Base-by-base conservation (phyloP, 2,113 vertebrate genomes). In the Entosphenus tridentatus region DNA sequence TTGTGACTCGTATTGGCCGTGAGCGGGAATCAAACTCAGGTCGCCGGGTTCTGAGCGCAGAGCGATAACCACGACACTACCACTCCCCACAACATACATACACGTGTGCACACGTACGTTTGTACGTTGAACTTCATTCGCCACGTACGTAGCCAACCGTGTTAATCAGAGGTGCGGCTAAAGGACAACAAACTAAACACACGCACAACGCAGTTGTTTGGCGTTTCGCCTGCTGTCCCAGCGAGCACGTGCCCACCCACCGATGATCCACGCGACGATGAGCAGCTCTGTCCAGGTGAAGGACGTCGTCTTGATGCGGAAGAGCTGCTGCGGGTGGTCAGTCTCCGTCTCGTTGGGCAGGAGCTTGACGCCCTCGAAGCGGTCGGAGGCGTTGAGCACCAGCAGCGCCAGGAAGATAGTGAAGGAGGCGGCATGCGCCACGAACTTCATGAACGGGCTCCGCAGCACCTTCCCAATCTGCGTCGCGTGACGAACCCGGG, bases 391-490 rank as follows among this genome's bases (percentile, higher is more conserved):
- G 0, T 96, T 96, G 76, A 96, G 73, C 2, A 96, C 83, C 71
- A 96, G 80, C 59, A 96, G 78, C 69, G 86, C 86, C 71, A 96
- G 77, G 75, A 96, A 96, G 78, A 92, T 87, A 67, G 87, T 96
- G 78, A 96, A 96, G 71, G 92, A 96, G 72, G 95, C 88, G 0
- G 92, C 90, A 2, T 96, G 92, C 57, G 92, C 90, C 72, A 96
- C 87, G 73, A 96, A 96, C 80, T 96, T 96, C 90, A 96, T 96
- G 75, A 96, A 96, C 59, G 92, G 92, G 68, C 92, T 96, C 70
- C 89, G 81, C 14, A 96, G 80, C 71, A 88, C 89, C 73, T 84
- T 84, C 75, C 92, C 92, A 74, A 96, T 65, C 92, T 96, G 79
- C 8, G 62, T 39, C 39, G 39, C 39, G 6, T 39, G 39, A 39